Conservation (phyloP, 2,113 vertebrate species). For the Anarrhichthys ocellatus region DNA sequence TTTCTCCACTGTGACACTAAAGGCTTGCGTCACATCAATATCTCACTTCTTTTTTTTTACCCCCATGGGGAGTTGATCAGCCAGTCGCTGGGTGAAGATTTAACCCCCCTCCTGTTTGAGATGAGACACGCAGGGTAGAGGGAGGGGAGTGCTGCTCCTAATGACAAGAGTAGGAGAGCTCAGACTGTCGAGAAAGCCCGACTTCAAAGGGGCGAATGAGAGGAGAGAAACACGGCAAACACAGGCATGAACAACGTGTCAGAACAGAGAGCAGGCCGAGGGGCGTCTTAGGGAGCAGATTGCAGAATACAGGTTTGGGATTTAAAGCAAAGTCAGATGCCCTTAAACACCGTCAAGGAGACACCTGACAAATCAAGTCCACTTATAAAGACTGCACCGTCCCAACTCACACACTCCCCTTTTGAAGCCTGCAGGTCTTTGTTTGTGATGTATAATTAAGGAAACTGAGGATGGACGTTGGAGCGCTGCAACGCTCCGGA, state of each 20-base stretch:
- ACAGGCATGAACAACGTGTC: slow-evolving; percentile 25
- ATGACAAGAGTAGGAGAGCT: slow-evolving; percentile 64
- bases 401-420: slow-evolving; percentile 1
- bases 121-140: slow-evolving; percentile 25
- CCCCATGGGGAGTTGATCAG: slow-evolving; percentile 50
- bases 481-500: slow-evolving; percentile 2
- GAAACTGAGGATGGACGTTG: slow-evolving; percentile 25
- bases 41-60: slow-evolving; percentile 5
- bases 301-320: slow-evolving; percentile 11
- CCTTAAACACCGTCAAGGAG: slow-evolving; percentile 17
- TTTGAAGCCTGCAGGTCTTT: slow-evolving; percentile 46
- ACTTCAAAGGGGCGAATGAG: slow-evolving; percentile 71
- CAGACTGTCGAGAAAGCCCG: slow-evolving; percentile 48
- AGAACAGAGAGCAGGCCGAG: slow-evolving; percentile 36
- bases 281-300: slow-evolving; percentile 31
- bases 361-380: slow-evolving; percentile 21
- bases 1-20: slow-evolving; percentile 48
- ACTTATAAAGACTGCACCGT: background rate
- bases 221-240: slow-evolving; percentile 48
- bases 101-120: slow-evolving; percentile 38
- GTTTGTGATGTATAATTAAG: slow-evolving; percentile 59
- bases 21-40: slow-evolving; percentile 58
- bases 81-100: slow-evolving; percentile 54
- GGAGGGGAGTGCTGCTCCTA: slow-evolving; percentile 37
- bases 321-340: background rate